Evolutionary conservation across 2,888 invertebrate genomes (phyloP).

Genomic region (Trichopria drosophilae): DNA sequence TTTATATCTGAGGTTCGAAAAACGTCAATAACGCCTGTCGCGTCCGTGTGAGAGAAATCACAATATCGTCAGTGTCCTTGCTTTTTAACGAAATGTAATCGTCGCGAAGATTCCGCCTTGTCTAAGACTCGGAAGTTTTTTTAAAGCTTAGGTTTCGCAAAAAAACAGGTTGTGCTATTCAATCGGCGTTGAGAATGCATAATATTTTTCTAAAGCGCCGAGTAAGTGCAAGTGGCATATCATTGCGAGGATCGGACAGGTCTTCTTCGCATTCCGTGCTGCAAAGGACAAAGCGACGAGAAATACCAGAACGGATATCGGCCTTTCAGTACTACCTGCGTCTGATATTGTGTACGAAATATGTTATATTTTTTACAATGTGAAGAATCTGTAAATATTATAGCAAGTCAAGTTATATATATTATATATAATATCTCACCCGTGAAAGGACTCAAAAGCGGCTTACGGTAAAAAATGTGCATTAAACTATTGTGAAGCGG

Average conservation of each 20-base stretch:
- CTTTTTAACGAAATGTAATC: no score
- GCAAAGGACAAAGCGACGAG: constrained; percentile 29
- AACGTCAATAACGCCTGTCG: no score
- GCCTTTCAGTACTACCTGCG: constrained; percentile 58
- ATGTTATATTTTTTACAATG: constrained; percentile 59
- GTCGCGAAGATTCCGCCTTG: no score
- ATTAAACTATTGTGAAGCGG: constrained; percentile 36
- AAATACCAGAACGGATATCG: constrained; percentile 56
- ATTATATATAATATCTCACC: constrained; percentile 42
- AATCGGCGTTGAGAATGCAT: constrained; percentile 44
- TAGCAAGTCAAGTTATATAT: constrained; percentile 54
- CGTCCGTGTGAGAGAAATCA: no score
- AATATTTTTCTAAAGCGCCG: constrained; percentile 47
- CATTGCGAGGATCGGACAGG: constrained; percentile 44
- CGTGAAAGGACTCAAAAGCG: constrained; percentile 42
- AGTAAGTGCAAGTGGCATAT: no score
- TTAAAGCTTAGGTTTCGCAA: no score
- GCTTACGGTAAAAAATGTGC: constrained; percentile 49
- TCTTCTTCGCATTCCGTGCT: no score
- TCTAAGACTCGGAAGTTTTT: no score
- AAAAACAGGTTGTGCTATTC: no score
- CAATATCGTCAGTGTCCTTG: no score
- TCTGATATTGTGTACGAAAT: constrained; percentile 58
- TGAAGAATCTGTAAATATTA: constrained; percentile 57
- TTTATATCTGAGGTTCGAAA: constrained; percentile 34